Base-by-base conservation (phyloP, 2,797 vertebrate species). In the Threskiornis aethiopicus region DNA sequence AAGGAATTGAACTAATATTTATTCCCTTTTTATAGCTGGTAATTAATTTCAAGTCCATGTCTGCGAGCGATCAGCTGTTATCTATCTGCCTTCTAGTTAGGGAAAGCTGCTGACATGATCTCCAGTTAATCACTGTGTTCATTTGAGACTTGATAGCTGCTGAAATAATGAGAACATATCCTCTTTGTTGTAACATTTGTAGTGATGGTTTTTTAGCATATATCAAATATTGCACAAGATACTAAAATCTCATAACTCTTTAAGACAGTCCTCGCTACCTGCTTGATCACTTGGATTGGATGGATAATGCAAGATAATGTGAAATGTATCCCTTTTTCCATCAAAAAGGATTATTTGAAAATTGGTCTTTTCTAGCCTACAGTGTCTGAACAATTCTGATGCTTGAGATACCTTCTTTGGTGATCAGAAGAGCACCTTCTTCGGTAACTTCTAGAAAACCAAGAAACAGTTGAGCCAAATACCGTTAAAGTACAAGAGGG, bases 121-220 rank as follows among this genome's bases (percentile, higher is more conserved):
- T 90, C 12, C 69, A 73, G 59, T 97, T 90, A 85, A 92, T 93
- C 84, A 71, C 71, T 89, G 54, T 65, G 71, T 46, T 84, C 31
- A 29, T 84, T 58, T 87, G 75, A 69, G 85, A 44, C 21, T 81
- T 85, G 51, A 39, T 58, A 95, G 81, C 71, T 94, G 81, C 71
- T 91, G 87, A 89, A 89, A 89, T 83, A 75, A 90, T 47, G 72
- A 87, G 65, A 87, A 78, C 29, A 24, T 61, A 75, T 26, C 52
- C 21, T 84, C 29, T 66, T 90, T 71, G 41, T 80, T 89, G 31
- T 3, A 84, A 33, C 20, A 33, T 73, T 52, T 57, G 75, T 75
- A 79, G 47, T 24, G 22, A 41, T 81, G 69, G 31, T 5, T 0
- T 89, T 92, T 84, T 86, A 79, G 54, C 22, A 4, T 73, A 5